Base-by-base conservation (phyloP, 1,140 invertebrate species). In the Bactericera cockerelli region DNA sequence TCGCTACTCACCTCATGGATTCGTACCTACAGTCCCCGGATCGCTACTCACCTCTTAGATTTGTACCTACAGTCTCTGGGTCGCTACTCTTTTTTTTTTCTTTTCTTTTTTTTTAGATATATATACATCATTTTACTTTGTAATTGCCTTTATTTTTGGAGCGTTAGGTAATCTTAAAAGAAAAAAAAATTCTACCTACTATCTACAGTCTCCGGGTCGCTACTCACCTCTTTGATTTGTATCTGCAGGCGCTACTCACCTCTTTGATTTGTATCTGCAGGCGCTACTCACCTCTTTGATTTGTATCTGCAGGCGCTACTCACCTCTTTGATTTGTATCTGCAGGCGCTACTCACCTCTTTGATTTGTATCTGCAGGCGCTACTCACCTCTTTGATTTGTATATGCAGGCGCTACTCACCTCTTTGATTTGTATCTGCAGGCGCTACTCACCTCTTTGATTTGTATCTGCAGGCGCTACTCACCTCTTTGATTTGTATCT, bases 391-490 rank as follows among this genome's bases (percentile, higher is more conserved):
- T 31, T 31, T 31, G 28, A 31, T 31, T 31, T 31, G 28, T 31
- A 31, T 31, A 6, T 31, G 28, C 13, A 31, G 19, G 16, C 2
- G 6, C 6, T 21, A 22, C 63, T 38, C 22, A 80, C 86, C 71
- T 89, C 85, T 71, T 89, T 86, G 26, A 96, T 78, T 71, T 95
- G 89, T 28, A 80, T 77, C 2, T 89, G 91, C 3, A 97, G 83
- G 71, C 95, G 96, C 71, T 96, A 92, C 84, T 21, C 22, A 80
- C 86, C 71, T 89, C 85, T 71, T 89, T 86, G 26, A 96, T 78
- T 71, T 95, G 89, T 28, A 80, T 77, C 2, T 89, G 91, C 3
- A 97, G 83, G 71, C 95, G 96, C 71, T 96, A 92, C 84, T 21
- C 22, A 80, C 86, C 71, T 89, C 85, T 71, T 89, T 86, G 26